Base-by-base conservation (phyloP, 2,113 vertebrate species). In the Xenopus borealis region DNA sequence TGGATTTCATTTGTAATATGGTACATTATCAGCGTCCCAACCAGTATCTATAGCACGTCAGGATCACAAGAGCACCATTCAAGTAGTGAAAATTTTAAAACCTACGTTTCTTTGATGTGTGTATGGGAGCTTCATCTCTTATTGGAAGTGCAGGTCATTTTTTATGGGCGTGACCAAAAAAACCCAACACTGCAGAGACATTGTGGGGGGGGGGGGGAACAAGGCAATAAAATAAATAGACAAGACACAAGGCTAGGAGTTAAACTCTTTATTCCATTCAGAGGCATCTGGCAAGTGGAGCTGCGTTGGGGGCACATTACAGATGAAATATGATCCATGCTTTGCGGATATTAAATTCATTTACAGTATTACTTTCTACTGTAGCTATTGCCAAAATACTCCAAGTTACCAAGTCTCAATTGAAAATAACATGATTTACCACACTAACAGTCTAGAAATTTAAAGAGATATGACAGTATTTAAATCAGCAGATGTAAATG, bases 251-350 rank as follows among this genome's bases (percentile, higher is more conserved):
- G 83, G 69, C 88, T 83, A 88, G 86, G 81, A 89, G 88, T 85
- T 92, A 87, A 90, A 90, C 87, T 86, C 85, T 92, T 93, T 92
- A 92, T 94, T 95, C 93, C 89, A 94, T 93, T 95, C 91, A 94
- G 95, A 94, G 94, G 94, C 94, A 95, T 95, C 94, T 97, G 95
- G 95, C 92, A 95, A 95, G 92, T 93, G 93, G 93, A 96, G 94
- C 93, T 92, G 94, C 94, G 90, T 92, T 89, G 89, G 92, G 94
- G 91, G 90, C 92, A 96, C 93, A 92, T 94, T 90, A 89, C 86
- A 91, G 87, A 88, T 89, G 88, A 91, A 87, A 86, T 90, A 84
- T 91, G 89, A 89, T 89, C 84, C 88, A 87, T 88, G 86, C 82
- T 83, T 83, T 81, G 82, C 83, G 80, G 88, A 87, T 86, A 87